Conservation (phyloP, 92 coral and sea anemone species). For the Paramuricea clavata region DNA sequence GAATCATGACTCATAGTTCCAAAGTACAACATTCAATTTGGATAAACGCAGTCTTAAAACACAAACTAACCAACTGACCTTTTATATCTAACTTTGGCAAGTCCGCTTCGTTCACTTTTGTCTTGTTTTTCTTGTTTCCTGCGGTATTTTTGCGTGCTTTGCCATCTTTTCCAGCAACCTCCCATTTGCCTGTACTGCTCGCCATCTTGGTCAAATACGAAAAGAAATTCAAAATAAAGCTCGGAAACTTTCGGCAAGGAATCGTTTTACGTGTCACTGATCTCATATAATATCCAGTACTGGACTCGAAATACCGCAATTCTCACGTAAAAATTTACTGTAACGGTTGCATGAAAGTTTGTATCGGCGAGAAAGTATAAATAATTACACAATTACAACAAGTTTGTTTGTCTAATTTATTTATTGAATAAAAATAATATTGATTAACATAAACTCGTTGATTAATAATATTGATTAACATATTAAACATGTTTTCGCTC, state of each 20-base stretch:
- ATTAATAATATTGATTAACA: too few relatives aligned
- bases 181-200: slow-evolving; percentile 88
- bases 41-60: neutral
- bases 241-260: neutral
- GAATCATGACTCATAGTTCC: neutral
- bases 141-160: slow-evolving; percentile 76
- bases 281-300: neutral
- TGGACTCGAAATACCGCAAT: too few relatives aligned
- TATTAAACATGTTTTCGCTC: too few relatives aligned
- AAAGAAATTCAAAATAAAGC: slow-evolving; percentile 7
- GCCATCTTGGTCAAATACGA: slow-evolving; percentile 83
- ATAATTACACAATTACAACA: too few relatives aligned
- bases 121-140: slow-evolving; percentile 72
- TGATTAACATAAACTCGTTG: too few relatives aligned
- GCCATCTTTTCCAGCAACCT: slow-evolving; percentile 95
- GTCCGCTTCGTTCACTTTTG: slow-evolving; percentile 79
- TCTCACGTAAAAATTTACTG: too few relatives aligned
- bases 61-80: slow-evolving; percentile 64
- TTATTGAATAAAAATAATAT: too few relatives aligned
- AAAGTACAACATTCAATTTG: neutral
- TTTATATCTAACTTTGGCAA: slow-evolving; percentile 80
- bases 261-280: neutral
- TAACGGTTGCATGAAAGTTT: too few relatives aligned
- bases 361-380: too few relatives aligned
- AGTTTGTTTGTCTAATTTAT: too few relatives aligned